Percentiles rank a stretch among this genome's conserved stretches.
These are phyloP conservation scores for Urosaurus nigricauda DNA, from an alignment of 2,797 vertebrate genomes.

Conservation along the genomic window DNA sequence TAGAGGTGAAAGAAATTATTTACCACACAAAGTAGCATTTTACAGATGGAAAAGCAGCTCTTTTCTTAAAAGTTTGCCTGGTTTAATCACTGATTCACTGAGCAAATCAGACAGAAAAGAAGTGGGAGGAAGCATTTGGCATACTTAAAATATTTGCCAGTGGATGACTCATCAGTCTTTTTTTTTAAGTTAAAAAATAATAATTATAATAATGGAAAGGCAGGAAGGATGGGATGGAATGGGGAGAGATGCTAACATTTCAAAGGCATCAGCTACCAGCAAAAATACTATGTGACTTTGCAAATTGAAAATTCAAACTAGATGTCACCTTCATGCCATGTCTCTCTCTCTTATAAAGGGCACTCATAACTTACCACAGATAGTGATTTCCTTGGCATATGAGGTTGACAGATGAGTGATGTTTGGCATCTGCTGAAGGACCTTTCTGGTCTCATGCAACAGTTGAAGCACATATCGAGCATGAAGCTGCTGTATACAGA, in stretches of 20 bases:
- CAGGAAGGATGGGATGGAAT: conserved; percentile 39
- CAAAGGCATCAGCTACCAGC: conserved; percentile 3
- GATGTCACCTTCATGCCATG: neutral
- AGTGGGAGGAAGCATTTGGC: conserved; percentile 61
- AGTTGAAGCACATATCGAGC: conserved; percentile 91
- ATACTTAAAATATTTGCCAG: conserved; percentile 66
- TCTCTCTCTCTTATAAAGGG: neutral
- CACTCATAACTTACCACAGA: conserved; percentile 88
- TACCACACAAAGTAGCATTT: conserved; percentile 67
- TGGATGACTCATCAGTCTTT: conserved; percentile 65
- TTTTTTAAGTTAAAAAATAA: conserved; percentile 37
- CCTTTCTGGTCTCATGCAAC: conserved; percentile 89
- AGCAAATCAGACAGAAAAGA: conserved; percentile 73
- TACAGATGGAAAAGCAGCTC: conserved; percentile 69
- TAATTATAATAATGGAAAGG: conserved; percentile 57
- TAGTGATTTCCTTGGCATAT: conserved; percentile 90
- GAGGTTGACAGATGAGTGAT: conserved; percentile 88
- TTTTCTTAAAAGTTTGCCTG: conserved; percentile 63
- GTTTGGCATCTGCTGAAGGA: conserved; percentile 93
- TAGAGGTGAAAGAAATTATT: conserved; percentile 46
- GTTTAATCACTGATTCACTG: conserved; percentile 76
- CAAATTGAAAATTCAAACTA: conserved; percentile 14
- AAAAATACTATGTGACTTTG: neutral
- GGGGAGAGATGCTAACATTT: neutral
- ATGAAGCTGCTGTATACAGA: conserved; percentile 86